These are phyloP conservation scores for Indicator indicator DNA, from an alignment of 2,113 vertebrate genomes.

Conservation along the genomic window DNA sequence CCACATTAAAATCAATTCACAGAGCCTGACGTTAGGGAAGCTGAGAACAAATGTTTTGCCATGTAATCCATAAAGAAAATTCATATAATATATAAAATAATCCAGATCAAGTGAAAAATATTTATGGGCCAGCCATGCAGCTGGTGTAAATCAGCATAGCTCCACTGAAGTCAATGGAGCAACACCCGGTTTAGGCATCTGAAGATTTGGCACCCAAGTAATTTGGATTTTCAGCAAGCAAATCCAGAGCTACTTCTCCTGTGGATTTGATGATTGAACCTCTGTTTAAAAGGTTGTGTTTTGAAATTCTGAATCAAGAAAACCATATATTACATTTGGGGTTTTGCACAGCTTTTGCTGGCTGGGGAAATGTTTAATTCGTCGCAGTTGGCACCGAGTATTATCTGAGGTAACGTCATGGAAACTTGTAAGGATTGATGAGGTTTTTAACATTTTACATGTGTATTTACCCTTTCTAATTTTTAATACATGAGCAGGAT, in stretches of 20 bases:
- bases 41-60: slow-evolving; percentile 60
- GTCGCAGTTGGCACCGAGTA: slow-evolving; percentile 47
- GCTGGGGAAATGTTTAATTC: slow-evolving; percentile 64
- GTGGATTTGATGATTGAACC: slow-evolving; percentile 67
- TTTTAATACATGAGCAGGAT: slow-evolving; percentile 36
- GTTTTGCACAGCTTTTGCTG: slow-evolving; percentile 51
- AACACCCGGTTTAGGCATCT: slow-evolving; percentile 23
- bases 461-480: slow-evolving; percentile 53
- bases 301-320: slow-evolving; percentile 56
- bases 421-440: slow-evolving; percentile 57
- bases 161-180: not conserved
- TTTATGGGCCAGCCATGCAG: slow-evolving; percentile 53
- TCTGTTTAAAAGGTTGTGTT: slow-evolving; percentile 61
- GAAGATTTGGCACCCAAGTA: slow-evolving; percentile 56
- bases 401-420: slow-evolving; percentile 66
- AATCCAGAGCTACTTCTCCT: slow-evolving; percentile 66
- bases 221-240: slow-evolving; percentile 61
- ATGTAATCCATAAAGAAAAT: slow-evolving; percentile 62
- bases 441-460: slow-evolving; percentile 65
- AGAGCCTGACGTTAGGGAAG: slow-evolving; percentile 46
- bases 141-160: slow-evolving; percentile 64
- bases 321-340: slow-evolving; percentile 31
- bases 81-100: slow-evolving; percentile 60
- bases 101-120: slow-evolving; percentile 66
- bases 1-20: slow-evolving; percentile 41